Base-by-base conservation (phyloP, 2,888 invertebrate species). In the Allacma fusca region DNA sequence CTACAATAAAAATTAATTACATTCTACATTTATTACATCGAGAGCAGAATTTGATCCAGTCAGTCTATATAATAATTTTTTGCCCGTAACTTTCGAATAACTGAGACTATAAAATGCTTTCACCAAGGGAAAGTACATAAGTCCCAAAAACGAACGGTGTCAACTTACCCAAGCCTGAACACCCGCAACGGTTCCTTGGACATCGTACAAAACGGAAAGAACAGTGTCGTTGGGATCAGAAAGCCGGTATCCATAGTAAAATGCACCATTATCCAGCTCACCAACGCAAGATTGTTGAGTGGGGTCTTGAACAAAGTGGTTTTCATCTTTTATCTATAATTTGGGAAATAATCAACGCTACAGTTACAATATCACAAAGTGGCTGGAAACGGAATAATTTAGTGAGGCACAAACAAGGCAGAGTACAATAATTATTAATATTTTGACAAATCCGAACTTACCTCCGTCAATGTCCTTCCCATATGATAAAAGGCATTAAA, bases 131-230 rank as follows among this genome's bases (percentile, higher is more conserved):
- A 40, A 13, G 40, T 40, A 40, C 7, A 13, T 40, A 40, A 40
- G 7, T 40, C 40, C 5, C 13, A 40, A 13, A 67, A 65, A 40
- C 5, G 44, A 23, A 5, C 4, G 16, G 23, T 21, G 26, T 7
- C 13, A 64, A 44, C 21, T 71, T 78, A 83, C 80, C 70, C 80
- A 65, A 64, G 80, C 79, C 67, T 83, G 83, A 43, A 82, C 76
- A 76, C 83, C 83, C 79, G 81, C 80, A 34, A 83, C 79, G 59
- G 77, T 69, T 44, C 82, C 82, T 67, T 82, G 79, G 13, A 28
- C 57, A 29, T 82, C 81, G 21, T 67, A 80, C 29, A 82, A 71
- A 21, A 81, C 70, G 40, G 72, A 76, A 19, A 82, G 69, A 1
- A 76, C 59, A 65, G 70, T 34, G 34, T 82, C 82, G 5, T 68